phyloP scores from a whole-genome alignment of 2,797 vertebrate genomes.

The Siniperca scherzeri region DNA sequence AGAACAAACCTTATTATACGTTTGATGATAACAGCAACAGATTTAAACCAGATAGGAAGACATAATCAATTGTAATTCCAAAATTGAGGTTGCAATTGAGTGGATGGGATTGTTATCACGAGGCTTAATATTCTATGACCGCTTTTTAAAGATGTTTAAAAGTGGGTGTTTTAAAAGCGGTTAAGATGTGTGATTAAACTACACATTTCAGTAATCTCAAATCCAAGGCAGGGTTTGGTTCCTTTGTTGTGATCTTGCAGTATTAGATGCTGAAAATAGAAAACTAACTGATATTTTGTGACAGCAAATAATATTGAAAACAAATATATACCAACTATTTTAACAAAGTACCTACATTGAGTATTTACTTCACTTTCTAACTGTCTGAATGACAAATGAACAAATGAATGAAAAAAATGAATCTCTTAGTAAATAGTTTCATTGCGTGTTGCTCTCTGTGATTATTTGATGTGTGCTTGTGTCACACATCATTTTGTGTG shows the following conservation, averaged over 20 bases:
- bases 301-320: neutral
- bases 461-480: constrained; percentile 1
- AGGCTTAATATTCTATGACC: constrained; percentile 38
- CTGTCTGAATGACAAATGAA: too few species aligned
- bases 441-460: neutral
- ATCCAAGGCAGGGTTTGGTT: neutral
- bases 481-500: constrained; percentile 10
- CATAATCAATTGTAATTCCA: constrained; percentile 55
- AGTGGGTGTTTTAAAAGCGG: constrained; percentile 5
- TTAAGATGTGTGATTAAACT: constrained; percentile 22
- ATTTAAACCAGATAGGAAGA: constrained; percentile 64
- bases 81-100: constrained; percentile 37
- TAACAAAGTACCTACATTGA: neutral
- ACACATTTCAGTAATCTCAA: constrained; percentile 5
- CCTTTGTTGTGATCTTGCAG: neutral
- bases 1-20: constrained; percentile 73
- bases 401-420: neutral
- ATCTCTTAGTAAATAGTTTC: neutral
- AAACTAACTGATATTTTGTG: neutral
- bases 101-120: constrained; percentile 51
- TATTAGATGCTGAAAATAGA: neutral
- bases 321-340: too few species aligned
- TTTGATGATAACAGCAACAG: constrained; percentile 69
- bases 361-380: neutral
- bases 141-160: constrained; percentile 42